Evolutionary conservation across 2,797 vertebrate species (phyloP), one percentile per base, ranked within the genome.

Genomic region (Sus cebifrons): DNA sequence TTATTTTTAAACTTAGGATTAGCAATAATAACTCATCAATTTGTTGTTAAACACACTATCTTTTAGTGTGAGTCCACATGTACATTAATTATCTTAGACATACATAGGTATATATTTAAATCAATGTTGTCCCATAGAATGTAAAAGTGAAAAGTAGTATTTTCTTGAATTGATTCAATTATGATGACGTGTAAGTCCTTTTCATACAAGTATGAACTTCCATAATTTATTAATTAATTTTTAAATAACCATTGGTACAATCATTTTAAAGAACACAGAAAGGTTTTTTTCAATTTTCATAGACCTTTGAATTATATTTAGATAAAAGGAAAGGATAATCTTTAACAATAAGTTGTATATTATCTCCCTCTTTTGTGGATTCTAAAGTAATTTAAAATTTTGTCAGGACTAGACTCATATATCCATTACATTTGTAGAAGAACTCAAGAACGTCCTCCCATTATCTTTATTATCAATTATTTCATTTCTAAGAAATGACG

Each of bases 401-500:
- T 9, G 40, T 86, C 23, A 60, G 18, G 13, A 36, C 18, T 58
- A 68, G 3, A 94, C 5, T 70, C 12, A 65, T 8, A 32, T 16
- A 68, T 60, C 52, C 4, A 54, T 64, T 79, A 78, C 8, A 89
- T 14, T 44, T 84, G 6, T 32, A 68, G 67, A 74, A n/a, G 0
- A 79, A 71, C 0, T 52, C 18, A 58, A 65, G 10, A 84, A n/a
- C 21, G 67, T 73, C 1, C 62, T 89, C 40, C 32, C 1, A 81
- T 96, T 65, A 77, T 52, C n/a, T 56, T 75, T 0, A 16, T 64
- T 89, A 92, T 87, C 27, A 67, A 81, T 75, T 68, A 65, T 27
- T 89, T 91, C 5, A 75, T 85, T 96, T 96, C 27, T 81, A 73
- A 86, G 25, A 92, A 85, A 68, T 89, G 25, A 27, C 9, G 94